Percentiles rank a stretch among this genome's conserved stretches.
These are phyloP conservation scores for Papilio machaon DNA, from an alignment of 1,140 invertebrate genomes.

Conservation along the genomic window DNA sequence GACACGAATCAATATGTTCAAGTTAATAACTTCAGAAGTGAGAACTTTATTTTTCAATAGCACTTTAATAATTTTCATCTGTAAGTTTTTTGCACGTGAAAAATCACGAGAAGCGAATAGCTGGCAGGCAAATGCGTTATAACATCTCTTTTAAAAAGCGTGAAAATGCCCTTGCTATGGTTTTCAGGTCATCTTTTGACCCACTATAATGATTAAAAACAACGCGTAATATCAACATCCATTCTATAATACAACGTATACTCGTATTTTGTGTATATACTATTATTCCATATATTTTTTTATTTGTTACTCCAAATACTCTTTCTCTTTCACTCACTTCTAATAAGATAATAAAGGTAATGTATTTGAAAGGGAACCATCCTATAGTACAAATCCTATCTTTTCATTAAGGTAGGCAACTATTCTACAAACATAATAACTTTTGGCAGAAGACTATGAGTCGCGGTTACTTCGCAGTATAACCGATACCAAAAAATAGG, in stretches of 20 bases:
- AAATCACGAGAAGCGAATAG: background rate
- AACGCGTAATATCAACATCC: background rate
- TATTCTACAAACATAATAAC: too few relatives aligned
- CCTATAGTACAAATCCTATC: too few relatives aligned
- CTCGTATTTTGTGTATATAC: background rate
- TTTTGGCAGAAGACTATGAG: too few relatives aligned
- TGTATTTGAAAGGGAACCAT: too few relatives aligned
- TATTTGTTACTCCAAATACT: too few relatives aligned
- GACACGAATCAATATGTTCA: slow-evolving; percentile 3
- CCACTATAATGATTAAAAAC: background rate
- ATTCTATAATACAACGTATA: background rate
- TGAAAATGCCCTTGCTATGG: background rate
- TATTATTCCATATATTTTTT: too few relatives aligned
- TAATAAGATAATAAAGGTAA: too few relatives aligned
- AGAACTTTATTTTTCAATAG: background rate
- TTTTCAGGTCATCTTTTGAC: background rate
- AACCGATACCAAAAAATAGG: too few relatives aligned
- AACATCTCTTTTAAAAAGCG: background rate
- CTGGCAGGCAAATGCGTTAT: background rate
- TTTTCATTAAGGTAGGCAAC: too few relatives aligned
- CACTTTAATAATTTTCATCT: background rate
- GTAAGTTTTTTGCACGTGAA: background rate
- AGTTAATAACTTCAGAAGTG: background rate
- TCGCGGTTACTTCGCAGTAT: too few relatives aligned
- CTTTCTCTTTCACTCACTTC: too few relatives aligned